A percentile compares a stretch with the other conserved stretches of the same genome.
Conservation (phyloP, 2,888 invertebrate species). For the Chymomyza fuscimana region DNA sequence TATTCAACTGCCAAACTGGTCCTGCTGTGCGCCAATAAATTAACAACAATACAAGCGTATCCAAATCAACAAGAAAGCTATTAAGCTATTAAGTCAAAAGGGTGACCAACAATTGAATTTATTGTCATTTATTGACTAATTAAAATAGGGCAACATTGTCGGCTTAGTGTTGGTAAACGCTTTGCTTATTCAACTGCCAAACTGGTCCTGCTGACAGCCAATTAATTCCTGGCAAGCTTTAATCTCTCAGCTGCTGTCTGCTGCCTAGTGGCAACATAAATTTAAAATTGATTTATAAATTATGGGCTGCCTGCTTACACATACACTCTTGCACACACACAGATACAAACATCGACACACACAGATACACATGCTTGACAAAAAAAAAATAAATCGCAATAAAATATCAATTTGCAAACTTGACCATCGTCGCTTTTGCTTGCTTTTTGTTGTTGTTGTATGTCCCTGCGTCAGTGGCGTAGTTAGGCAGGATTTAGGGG, state of each 20-base stretch:
- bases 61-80: too few relatives aligned
- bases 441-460: constrained; percentile 10
- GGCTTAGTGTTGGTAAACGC: background rate
- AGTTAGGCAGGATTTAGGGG: too few relatives aligned
- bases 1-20: background rate
- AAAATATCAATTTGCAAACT: constrained; percentile 70
- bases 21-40: background rate
- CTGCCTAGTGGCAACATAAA: constrained; percentile 1
- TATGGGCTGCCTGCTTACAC: constrained; percentile 23
- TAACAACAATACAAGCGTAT: too few relatives aligned
- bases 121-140: background rate
- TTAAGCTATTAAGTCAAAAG: background rate
- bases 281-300: constrained; percentile 33
- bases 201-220: constrained; percentile 1
- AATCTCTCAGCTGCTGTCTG: background rate
- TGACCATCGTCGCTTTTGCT: constrained; percentile 35
- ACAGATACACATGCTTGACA: constrained; percentile 6
- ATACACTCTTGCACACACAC: background rate
- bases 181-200: background rate
- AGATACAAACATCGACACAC: background rate
- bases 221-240: background rate
- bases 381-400: constrained; percentile 49
- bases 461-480: background rate
- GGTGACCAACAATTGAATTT: background rate
- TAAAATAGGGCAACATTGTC: background rate